Evolutionary conservation across 1,140 invertebrate genomes (phyloP).

Genomic region (Scylla paramamosain): DNA sequence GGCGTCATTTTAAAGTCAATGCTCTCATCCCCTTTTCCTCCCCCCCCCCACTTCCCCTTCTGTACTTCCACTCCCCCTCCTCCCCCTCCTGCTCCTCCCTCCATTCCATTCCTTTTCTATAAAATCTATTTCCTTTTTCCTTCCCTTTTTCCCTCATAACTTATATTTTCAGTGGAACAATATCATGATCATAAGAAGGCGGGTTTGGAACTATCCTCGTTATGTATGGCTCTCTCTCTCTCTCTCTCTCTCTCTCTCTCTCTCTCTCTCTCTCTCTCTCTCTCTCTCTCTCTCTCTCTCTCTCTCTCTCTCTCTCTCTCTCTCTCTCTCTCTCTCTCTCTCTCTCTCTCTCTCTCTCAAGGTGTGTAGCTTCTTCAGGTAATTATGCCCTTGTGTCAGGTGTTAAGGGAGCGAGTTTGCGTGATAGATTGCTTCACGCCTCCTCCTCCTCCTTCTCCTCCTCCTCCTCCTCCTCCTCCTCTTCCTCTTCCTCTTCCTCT

Average conservation of each 20-base stretch:
- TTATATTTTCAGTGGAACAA: neutral
- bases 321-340: neutral
- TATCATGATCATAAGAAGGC: neutral
- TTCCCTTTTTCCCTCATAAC: neutral
- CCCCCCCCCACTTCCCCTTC: neutral
- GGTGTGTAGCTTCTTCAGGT: neutral
- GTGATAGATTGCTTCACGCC: neutral
- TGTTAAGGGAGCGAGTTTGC: too few species aligned
- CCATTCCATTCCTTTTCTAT: neutral
- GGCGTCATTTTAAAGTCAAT: too few species aligned
- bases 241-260: slow-evolving; percentile 1
- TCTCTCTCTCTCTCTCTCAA: neutral
- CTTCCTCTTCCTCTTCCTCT: neutral
- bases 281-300: neutral
- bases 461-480: neutral
- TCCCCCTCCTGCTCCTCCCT: neutral
- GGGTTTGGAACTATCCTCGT: neutral
- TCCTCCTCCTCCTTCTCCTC: neutral
- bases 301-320: neutral
- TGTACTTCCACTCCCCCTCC: neutral
- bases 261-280: slow-evolving; percentile 1
- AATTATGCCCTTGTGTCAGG: too few species aligned
- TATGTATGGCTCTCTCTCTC: neutral
- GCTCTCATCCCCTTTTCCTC: slow-evolving; percentile 6
- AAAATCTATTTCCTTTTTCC: neutral